Evolutionary conservation across 2,888 invertebrate genomes (phyloP).

Genomic region (Ischnus inquisitorius): DNA sequence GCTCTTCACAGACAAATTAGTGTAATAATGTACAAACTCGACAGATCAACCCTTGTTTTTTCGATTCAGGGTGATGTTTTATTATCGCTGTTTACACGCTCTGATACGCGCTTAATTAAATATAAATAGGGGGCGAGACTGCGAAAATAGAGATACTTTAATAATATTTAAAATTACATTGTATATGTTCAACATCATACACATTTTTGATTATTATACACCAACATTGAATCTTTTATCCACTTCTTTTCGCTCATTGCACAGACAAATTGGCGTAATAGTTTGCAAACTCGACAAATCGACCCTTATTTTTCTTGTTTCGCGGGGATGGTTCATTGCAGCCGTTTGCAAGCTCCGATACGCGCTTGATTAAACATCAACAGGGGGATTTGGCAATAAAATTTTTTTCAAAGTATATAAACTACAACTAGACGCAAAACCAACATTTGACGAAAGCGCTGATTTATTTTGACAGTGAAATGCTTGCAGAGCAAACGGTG

Average conservation of each 20-base stretch:
- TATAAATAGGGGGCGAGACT: too few relatives aligned
- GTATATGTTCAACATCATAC: too few relatives aligned
- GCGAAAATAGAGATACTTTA: too few relatives aligned
- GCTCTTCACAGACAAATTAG: conserved; percentile 50
- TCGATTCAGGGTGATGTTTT: conserved; percentile 8
- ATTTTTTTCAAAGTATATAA: neutral
- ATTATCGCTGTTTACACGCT: conserved; percentile 1
- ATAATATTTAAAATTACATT: too few relatives aligned
- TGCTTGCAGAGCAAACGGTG: neutral
- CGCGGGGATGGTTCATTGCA: conserved; percentile 14
- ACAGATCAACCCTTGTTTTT: conserved; percentile 33
- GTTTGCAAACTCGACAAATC: conserved; percentile 40
- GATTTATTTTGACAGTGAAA: conserved; percentile 1
- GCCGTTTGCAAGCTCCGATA: neutral
- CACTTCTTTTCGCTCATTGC: conserved; percentile 11
- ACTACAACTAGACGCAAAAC: neutral
- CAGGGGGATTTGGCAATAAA: neutral
- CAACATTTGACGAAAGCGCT: neutral
- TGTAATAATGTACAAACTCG: conserved; percentile 59
- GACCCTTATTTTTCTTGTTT: conserved; percentile 41
- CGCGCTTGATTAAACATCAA: neutral
- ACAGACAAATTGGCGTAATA: conserved; percentile 59
- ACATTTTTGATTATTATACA: conserved; percentile 20
- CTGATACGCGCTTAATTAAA: neutral
- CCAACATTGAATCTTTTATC: conserved; percentile 60